Percentiles rank a stretch among this genome's conserved stretches.
Conservation (phyloP, 2,797 vertebrate genomes). For the Brachyalestes nurse region DNA sequence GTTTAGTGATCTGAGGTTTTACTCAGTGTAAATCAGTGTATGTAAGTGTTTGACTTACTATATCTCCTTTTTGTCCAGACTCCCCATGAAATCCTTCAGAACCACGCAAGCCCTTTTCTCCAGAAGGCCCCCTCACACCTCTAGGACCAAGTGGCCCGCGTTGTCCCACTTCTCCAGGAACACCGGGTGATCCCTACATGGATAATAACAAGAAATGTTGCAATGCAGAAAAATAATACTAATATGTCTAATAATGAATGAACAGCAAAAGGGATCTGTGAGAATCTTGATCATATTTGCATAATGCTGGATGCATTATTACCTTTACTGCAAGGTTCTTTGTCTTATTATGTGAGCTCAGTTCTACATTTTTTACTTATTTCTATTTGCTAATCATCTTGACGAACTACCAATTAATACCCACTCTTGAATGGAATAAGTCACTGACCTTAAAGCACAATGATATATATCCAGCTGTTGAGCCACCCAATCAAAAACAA, state of each 20-base stretch:
- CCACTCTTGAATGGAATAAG: too few species aligned
- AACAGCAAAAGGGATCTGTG: not conserved
- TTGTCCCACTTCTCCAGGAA: slow-evolving; percentile 62
- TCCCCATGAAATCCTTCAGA: slow-evolving; percentile 61
- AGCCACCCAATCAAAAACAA: not conserved
- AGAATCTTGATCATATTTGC: too few species aligned
- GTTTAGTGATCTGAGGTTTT: not conserved
- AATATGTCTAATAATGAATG: slow-evolving; percentile 56
- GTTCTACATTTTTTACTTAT: too few species aligned
- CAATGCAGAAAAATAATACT: slow-evolving; percentile 42
- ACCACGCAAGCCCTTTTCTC: slow-evolving; percentile 71
- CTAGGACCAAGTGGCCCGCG: slow-evolving; percentile 67
- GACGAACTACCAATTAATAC: too few species aligned
- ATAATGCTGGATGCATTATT: not conserved
- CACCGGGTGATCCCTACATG: slow-evolving; percentile 69
- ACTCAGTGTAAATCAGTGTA: not conserved
- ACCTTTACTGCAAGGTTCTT: too few species aligned
- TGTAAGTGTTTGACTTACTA: slow-evolving; percentile 39
- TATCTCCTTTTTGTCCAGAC: slow-evolving; percentile 64
- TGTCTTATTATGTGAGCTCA: too few species aligned
- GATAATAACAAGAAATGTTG: slow-evolving; percentile 2
- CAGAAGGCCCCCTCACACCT: slow-evolving; percentile 64
- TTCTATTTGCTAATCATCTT: too few species aligned
- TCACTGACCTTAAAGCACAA: too few species aligned
- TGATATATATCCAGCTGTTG: too few species aligned